Evolutionary conservation across 37 sponge, comb jelly and placozoan genomes (phyloP).

Genomic region (Hormiphora californensis): DNA sequence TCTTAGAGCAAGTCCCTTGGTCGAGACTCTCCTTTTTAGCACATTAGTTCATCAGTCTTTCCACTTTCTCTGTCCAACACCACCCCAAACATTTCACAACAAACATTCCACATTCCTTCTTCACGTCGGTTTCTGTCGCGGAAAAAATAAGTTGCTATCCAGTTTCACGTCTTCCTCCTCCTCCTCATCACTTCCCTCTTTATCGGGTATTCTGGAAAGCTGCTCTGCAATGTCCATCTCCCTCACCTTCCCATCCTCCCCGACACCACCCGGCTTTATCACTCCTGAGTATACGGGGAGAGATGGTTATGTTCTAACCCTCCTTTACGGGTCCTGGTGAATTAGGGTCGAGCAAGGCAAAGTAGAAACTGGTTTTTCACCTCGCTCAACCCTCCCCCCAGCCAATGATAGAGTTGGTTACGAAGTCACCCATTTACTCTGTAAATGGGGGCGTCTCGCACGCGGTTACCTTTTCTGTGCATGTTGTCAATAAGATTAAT

Average conservation of each 20-base stretch:
- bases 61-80: too few relatives aligned
- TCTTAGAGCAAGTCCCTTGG: too few relatives aligned
- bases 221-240: conserved; percentile 37
- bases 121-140: conserved; percentile 5
- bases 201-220: not conserved
- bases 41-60: too few relatives aligned
- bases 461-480: conserved; percentile 38
- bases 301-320: not conserved
- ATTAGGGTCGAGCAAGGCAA: too few relatives aligned
- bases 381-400: not conserved
- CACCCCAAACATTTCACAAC: too few relatives aligned
- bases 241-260: conserved; percentile 18
- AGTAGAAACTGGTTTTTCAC: not conserved
- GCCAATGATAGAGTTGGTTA: too few relatives aligned
- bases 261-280: conserved; percentile 1
- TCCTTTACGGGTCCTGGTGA: not conserved
- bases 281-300: not conserved
- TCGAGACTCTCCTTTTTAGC: too few relatives aligned
- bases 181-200: not conserved
- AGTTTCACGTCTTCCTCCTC: conserved; percentile 21
- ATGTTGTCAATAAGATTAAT: conserved; percentile 22
- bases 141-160: not conserved
- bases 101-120: not conserved
- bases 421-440: too few relatives aligned
- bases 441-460: not conserved